Evolutionary conservation across 2,113 vertebrate genomes (phyloP), one percentile per base, ranked within the genome.

Genomic region (Monarcha castaneiventris): DNA sequence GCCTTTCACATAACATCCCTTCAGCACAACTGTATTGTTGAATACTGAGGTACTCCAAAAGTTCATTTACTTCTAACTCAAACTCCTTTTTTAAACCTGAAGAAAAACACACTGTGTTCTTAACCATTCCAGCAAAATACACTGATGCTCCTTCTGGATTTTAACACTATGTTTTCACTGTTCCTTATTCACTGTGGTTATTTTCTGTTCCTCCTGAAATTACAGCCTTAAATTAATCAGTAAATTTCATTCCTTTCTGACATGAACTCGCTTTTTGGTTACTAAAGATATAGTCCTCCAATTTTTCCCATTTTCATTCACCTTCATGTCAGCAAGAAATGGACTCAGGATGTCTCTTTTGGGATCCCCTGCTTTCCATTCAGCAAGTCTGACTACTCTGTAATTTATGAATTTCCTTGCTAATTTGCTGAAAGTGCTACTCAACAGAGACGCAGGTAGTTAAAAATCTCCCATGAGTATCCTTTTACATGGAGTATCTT

Each of bases 351-450:
- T 52, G 33, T 41, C 51, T 91, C 72, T 89, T 94, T 29, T 5
- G 27, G 77, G 77, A 93, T 71, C 39, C 29, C 59, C 64, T 51
- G 8, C 52, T 71, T 89, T 78, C 74, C 54, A 51, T 75, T 81
- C 76, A 84, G 39, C 4, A 3, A 51, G 68, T 48, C 33, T 61
- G 33, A 68, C 69, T 59, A 35, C 39, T 39, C 52, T 49, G 63
- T 51, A 74, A 89, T 74, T 87, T 84, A 91, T 75, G 16, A 84
- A 84, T 82, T 84, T 87, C 62, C 54, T 54, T 52, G 46, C 32
- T 94, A 84, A 94, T 84, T 91, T 91, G 61, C 56, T 91, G 33
- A 52, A 95, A 93, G 66, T 49, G 73, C 55, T 94, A 59, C 56
- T 91, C 91, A 75, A 32, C 43, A 74, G 85, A 95, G 43, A 87